Evolutionary conservation across 1,140 invertebrate species (phyloP).

Genomic region (Brachionus angularis): DNA sequence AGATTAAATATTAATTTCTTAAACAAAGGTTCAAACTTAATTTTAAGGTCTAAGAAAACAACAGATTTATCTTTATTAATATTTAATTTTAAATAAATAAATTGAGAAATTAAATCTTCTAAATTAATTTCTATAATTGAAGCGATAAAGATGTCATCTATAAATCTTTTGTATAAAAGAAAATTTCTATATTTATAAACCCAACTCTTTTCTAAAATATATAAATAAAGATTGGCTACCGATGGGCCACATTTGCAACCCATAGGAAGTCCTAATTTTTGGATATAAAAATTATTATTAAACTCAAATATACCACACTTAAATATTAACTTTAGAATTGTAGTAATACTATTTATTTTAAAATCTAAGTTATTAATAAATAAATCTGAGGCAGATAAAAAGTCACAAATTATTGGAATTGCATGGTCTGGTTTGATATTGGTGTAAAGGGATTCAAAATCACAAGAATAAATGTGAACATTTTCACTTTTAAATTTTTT

Average conservation of each 20-base stretch:
- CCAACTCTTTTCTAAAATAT: background rate
- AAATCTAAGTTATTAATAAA: conserved; percentile 1
- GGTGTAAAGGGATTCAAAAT: conserved; percentile 11
- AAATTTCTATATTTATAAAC: background rate
- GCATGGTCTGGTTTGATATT: background rate
- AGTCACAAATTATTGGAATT: background rate
- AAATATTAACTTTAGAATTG: background rate
- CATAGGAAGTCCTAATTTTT: background rate
- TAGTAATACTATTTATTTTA: background rate
- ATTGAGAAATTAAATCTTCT: background rate
- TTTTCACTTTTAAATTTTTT: background rate
- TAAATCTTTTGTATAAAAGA: conserved; percentile 20
- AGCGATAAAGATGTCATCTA: conserved; percentile 6
- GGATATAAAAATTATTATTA: background rate
- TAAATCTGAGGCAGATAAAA: background rate
- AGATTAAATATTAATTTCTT: background rate
- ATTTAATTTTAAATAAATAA: conserved; percentile 11
- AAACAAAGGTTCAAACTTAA: background rate
- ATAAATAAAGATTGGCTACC: background rate
- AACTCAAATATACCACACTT: background rate
- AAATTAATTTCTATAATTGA: background rate
- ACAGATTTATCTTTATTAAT: background rate
- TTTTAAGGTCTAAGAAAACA: conserved; percentile 9
- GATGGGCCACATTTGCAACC: background rate
- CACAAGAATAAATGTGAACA: conserved; percentile 1